Evolutionary conservation across 2,113 vertebrate genomes (phyloP), one percentile per base, ranked within the genome.

Genomic region (Notarius quadriscutis): DNA sequence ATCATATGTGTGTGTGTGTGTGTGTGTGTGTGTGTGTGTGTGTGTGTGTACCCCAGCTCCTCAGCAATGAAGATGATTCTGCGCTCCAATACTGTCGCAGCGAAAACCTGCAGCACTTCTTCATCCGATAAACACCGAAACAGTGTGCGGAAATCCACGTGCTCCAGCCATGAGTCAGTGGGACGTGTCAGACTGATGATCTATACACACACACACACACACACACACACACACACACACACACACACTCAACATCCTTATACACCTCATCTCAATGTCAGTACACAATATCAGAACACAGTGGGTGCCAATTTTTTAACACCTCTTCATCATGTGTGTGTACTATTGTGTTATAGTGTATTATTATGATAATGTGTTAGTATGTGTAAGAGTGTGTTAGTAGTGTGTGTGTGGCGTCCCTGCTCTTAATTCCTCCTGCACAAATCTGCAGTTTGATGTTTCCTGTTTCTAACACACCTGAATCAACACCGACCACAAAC

Each of bases 1-100:
- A 41, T 41, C 2, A 41, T 65, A 8, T 65, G 63, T 27, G 63
- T 27, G 65, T 69, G n/a, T 30, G 12, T 69, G n/a, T 30, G n/a
- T 69, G 4, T 30, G 62, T 63, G 7, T 78, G 41, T 78, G 27
- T 27, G 67, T 84, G 62, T 53, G n/a, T 34, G 79, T 67, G 7
- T 71, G 34, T 71, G 57, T 10, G 72, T 25, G 1, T 91, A 99
- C 98, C 98, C 96, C 74, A 99, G 96, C 86, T 97, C 98, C 79
- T 98, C 95, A 0, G 98, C 97, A 65, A 99, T 93, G 91, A 99
- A 98, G 84, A 99, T 90, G 89, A 99, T 97, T 48, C 97, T 95
- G 72, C 98, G 94, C 93, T 99, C 98, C 89, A 99, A 62, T 53
- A 96, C 93, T 0, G 96, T 94, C 0, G 98, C 96, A 9, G 97